These are phyloP conservation scores for Lamellibrachia satsuma DNA, from an alignment of 2,888 invertebrate species.

Conservation along the genomic window DNA sequence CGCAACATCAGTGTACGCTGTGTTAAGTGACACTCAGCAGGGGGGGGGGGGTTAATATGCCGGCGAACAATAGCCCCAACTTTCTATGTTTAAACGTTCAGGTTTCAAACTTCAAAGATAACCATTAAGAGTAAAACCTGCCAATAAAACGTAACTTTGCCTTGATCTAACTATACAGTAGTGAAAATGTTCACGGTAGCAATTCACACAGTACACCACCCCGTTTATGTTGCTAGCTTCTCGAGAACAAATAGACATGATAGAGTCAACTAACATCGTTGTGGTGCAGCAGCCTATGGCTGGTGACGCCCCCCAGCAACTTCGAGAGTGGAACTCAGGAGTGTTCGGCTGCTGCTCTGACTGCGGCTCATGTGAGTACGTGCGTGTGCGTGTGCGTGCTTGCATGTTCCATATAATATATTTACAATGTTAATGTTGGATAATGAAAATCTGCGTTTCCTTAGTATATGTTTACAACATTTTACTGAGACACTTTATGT, in stretches of 20 bases:
- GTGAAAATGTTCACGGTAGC: not conserved
- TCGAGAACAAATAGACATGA: not conserved
- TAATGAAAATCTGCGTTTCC: too few species aligned
- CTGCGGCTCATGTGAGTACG: slow-evolving; percentile 14
- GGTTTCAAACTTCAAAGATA: too few species aligned
- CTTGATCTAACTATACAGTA: not conserved
- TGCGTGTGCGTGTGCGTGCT: not conserved
- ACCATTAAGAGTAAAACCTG: too few species aligned
- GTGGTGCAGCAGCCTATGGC: not conserved
- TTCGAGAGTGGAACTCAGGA: slow-evolving; percentile 6
- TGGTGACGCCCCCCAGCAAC: not conserved
- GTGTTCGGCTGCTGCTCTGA: not conserved
- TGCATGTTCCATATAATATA: not conserved
- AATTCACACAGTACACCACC: not conserved
- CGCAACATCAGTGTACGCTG: too few species aligned
- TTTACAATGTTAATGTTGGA: too few species aligned
- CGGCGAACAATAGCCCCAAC: too few species aligned
- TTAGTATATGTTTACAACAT: too few species aligned
- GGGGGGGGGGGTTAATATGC: too few species aligned
- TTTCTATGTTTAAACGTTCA: too few species aligned
- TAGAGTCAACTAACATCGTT: not conserved
- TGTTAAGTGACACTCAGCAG: too few species aligned
- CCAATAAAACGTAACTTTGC: too few species aligned
- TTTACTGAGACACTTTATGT: too few species aligned
- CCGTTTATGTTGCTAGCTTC: not conserved